Conservation (phyloP, 2,797 vertebrate species). For the Enteromius viviparus region DNA sequence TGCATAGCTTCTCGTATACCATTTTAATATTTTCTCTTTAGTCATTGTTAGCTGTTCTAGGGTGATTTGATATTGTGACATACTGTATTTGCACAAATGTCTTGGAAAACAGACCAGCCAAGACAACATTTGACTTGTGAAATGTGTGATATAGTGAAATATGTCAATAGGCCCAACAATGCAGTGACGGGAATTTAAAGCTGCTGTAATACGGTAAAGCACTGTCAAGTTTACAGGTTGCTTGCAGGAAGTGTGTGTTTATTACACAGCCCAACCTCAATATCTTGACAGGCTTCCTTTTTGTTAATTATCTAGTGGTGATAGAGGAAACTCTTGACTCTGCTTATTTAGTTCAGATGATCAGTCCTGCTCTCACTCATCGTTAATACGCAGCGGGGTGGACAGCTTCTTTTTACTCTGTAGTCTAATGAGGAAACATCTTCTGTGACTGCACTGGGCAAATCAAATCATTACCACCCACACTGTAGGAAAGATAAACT, state of each 20-base stretch:
- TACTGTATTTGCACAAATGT: constrained; percentile 22
- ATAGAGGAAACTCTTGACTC: constrained; percentile 4
- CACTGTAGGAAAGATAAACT: constrained; percentile 81
- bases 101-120: background rate
- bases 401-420: constrained; percentile 59
- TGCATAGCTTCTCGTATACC: constrained; percentile 13
- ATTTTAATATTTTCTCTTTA: constrained; percentile 20
- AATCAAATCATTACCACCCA: constrained; percentile 84
- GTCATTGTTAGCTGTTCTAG: constrained; percentile 14
- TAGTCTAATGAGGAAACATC: constrained; percentile 80
- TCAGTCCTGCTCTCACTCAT: constrained; percentile 9
- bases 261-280: background rate
- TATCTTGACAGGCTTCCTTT: background rate
- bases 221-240: background rate
- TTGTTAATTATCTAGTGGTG: constrained; percentile 5
- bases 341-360: background rate
- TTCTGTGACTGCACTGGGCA: constrained; percentile 71
- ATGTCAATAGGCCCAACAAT: constrained; percentile 5
- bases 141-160: constrained; percentile 12
- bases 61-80: constrained; percentile 24
- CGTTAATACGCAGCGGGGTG: constrained; percentile 28
- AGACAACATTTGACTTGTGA: constrained; percentile 14
- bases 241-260: no score
- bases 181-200: background rate
- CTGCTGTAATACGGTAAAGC: background rate